Evolutionary conservation across 2,113 vertebrate genomes (phyloP).

Genomic region (Salvator merianae): DNA sequence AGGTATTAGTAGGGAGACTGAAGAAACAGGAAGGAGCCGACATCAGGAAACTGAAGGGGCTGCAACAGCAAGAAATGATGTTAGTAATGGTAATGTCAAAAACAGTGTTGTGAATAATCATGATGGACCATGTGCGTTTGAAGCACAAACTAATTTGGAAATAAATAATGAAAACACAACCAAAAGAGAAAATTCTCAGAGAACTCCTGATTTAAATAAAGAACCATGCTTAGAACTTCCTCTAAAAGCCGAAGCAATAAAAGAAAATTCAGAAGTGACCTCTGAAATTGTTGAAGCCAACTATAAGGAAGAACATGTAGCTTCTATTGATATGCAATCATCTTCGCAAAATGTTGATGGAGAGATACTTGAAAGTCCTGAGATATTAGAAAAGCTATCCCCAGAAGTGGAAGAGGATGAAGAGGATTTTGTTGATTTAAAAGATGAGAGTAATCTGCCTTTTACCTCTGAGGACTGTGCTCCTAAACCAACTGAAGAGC

Average conservation of each 20-base stretch:
- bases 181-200: slow-evolving; percentile 26
- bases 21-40: slow-evolving; percentile 47
- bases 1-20: slow-evolving; percentile 71
- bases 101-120: slow-evolving; percentile 68
- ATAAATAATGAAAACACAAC: slow-evolving; percentile 50
- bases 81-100: slow-evolving; percentile 43
- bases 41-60: slow-evolving; percentile 61
- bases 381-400: slow-evolving; percentile 59
- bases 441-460: slow-evolving; percentile 63
- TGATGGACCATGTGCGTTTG: slow-evolving; percentile 45
- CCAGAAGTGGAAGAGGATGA: slow-evolving; percentile 68
- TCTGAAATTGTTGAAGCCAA: slow-evolving; percentile 63
- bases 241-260: slow-evolving; percentile 18
- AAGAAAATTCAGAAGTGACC: slow-evolving; percentile 51
- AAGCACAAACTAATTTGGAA: slow-evolving; percentile 23
- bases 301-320: slow-evolving; percentile 58
- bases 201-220: slow-evolving; percentile 32
- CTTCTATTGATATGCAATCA: slow-evolving; percentile 59
- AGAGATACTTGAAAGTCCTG: slow-evolving; percentile 59
- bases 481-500: slow-evolving; percentile 28
- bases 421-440: slow-evolving; percentile 72
- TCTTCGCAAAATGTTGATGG: slow-evolving; percentile 49
- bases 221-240: slow-evolving; percentile 33
- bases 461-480: slow-evolving; percentile 37
- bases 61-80: slow-evolving; percentile 10